Evolutionary conservation across 2,888 invertebrate species (phyloP).

Genomic region (Caenorhabditis becei): DNA sequence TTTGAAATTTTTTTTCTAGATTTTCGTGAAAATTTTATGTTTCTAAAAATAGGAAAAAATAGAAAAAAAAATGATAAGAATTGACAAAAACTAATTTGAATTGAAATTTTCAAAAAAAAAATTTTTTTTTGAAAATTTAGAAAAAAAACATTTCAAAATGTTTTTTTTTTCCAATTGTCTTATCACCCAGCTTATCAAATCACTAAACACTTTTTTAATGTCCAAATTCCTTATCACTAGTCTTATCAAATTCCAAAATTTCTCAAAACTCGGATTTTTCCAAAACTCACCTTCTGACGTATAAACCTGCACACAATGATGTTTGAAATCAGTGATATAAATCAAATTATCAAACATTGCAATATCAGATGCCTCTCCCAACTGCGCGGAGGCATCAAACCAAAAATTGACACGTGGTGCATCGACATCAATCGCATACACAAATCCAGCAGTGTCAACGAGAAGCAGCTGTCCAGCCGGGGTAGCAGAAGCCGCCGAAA

Average conservation of each 20-base stretch:
- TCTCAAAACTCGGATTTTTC: too few species aligned
- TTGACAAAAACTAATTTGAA: too few species aligned
- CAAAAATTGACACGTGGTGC: conserved; percentile 66
- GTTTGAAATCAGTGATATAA: conserved; percentile 78
- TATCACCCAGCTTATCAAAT: too few species aligned
- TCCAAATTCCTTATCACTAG: too few species aligned
- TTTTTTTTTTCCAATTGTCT: too few species aligned
- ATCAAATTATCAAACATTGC: conserved; percentile 75
- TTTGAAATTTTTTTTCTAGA: too few species aligned
- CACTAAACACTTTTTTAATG: too few species aligned
- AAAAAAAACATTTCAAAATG: too few species aligned
- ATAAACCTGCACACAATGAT: conserved; percentile 77
- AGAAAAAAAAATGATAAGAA: neutral
- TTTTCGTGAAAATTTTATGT: too few species aligned
- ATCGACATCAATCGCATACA: conserved; percentile 70
- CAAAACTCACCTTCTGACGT: conserved; percentile 72
- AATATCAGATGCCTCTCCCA: conserved; percentile 76
- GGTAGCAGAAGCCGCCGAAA: conserved; percentile 68
- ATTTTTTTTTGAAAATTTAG: too few species aligned
- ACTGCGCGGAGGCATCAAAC: conserved; percentile 70
- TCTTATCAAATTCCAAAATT: too few species aligned
- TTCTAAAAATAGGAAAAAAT: neutral
- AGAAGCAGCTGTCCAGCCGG: conserved; percentile 72
- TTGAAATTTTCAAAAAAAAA: too few species aligned
- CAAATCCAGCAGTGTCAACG: conserved; percentile 73